Conservation (phyloP, 2,888 invertebrate genomes). For the Dusona sp. region DNA sequence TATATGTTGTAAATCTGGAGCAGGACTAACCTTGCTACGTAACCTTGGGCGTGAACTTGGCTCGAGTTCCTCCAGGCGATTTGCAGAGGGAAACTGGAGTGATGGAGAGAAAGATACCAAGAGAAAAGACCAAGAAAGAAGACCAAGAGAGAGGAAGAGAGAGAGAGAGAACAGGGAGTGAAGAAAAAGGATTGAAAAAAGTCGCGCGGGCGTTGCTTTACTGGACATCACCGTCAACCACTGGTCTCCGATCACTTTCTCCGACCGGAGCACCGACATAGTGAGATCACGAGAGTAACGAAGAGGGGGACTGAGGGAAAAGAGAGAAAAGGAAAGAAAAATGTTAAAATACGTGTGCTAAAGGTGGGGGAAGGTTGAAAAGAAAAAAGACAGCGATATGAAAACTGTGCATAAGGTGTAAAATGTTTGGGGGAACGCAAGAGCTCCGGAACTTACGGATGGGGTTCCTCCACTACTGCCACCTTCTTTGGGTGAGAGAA, state of each 20-base stretch:
- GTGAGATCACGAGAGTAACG: slow-evolving; percentile 47
- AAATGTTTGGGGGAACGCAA: slow-evolving; percentile 40
- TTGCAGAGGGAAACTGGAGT: slow-evolving; percentile 38
- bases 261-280: slow-evolving; percentile 71
- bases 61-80: slow-evolving; percentile 60
- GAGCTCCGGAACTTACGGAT: slow-evolving; percentile 41
- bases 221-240: slow-evolving; percentile 68
- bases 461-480: slow-evolving; percentile 64
- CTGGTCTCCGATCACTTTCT: slow-evolving; percentile 82
- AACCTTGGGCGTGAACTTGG: slow-evolving; percentile 83
- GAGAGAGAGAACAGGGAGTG: slow-evolving; percentile 16
- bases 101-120: slow-evolving; percentile 21
- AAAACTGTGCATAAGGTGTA: slow-evolving; percentile 32
- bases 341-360: background rate
- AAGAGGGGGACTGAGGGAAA: slow-evolving; percentile 53
- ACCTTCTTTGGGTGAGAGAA: slow-evolving; percentile 67
- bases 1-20: slow-evolving; percentile 71
- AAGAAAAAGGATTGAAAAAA: slow-evolving; percentile 24
- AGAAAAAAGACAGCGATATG: slow-evolving; percentile 21
- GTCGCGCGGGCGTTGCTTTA: slow-evolving; percentile 37
- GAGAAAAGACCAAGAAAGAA: slow-evolving; percentile 22
- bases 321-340: slow-evolving; percentile 56
- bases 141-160: background rate
- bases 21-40: slow-evolving; percentile 81
- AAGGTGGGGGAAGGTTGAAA: slow-evolving; percentile 30